These are phyloP conservation scores for Cyanocitta stelleri DNA, from an alignment of 2,113 vertebrate genomes.

Conservation along the genomic window DNA sequence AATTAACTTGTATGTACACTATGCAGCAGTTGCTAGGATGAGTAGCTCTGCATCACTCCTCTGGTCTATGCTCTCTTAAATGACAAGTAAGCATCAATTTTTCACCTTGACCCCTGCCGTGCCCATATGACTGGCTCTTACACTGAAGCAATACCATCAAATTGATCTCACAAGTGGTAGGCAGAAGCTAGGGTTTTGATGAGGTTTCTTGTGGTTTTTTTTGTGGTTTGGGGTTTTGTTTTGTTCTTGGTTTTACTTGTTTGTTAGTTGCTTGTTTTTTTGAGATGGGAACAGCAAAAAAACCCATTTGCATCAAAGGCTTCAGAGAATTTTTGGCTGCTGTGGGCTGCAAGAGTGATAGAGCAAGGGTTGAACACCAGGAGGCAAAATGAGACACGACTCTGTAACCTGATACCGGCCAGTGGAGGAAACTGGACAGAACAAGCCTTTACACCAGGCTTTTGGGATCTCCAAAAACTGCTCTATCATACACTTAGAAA, in stretches of 20 bases:
- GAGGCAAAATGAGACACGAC: neutral
- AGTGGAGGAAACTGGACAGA: neutral
- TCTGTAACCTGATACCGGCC: neutral
- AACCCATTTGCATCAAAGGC: neutral
- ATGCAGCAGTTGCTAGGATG: neutral
- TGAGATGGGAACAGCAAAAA: neutral
- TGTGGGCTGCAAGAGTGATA: too few relatives aligned
- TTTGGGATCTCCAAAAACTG: neutral
- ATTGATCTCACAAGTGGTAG: neutral
- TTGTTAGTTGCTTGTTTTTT: neutral
- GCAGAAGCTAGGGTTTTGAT: neutral
- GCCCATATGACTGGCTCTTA: accelerated
- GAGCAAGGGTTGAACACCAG: neutral
- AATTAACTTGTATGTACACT: neutral
- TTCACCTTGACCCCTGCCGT: neutral
- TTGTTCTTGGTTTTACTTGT: neutral
- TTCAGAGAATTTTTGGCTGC: neutral
- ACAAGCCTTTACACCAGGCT: neutral
- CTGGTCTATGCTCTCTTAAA: neutral
- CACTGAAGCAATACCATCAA: neutral
- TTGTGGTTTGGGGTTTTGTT: neutral
- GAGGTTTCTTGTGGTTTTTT: neutral
- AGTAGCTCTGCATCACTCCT: neutral
- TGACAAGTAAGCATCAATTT: neutral
- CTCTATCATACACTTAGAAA: neutral